Conservation (phyloP, 92 coral and sea anemone species). For the Virgularia gustaviana region DNA sequence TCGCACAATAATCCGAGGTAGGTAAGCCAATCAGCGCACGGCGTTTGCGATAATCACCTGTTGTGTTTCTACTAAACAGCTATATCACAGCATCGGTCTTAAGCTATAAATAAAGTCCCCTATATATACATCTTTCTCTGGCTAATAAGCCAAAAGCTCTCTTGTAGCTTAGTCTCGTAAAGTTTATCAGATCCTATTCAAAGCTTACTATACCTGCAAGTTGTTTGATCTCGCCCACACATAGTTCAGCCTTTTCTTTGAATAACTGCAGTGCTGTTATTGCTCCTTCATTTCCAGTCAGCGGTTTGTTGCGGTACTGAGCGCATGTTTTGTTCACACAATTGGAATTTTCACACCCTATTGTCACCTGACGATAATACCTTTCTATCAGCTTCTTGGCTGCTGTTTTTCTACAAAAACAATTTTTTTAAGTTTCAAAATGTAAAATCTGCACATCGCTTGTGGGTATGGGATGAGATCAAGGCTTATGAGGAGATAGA, state of each 20-base stretch:
- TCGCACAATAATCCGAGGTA: too few species aligned
- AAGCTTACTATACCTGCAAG: neutral
- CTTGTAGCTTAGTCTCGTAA: neutral
- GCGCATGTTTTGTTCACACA: slow-evolving; percentile 91
- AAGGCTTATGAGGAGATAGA: too few species aligned
- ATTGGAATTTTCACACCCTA: slow-evolving; percentile 71
- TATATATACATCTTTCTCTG: too few species aligned
- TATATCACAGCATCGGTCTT: too few species aligned
- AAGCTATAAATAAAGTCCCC: too few species aligned
- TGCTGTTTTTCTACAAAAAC: slow-evolving; percentile 66
- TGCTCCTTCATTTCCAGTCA: slow-evolving; percentile 76
- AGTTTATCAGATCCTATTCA: neutral
- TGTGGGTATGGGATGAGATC: too few species aligned
- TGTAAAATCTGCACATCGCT: too few species aligned
- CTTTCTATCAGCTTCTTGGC: slow-evolving; percentile 73
- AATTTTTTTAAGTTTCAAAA: neutral
- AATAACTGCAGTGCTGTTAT: slow-evolving; percentile 76
- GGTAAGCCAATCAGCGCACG: too few species aligned
- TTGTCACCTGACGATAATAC: slow-evolving; percentile 85
- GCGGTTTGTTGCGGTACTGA: slow-evolving; percentile 60
- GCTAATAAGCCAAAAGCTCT: too few species aligned
- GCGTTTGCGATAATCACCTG: too few species aligned
- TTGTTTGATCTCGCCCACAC: slow-evolving; percentile 47
- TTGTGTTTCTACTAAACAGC: too few species aligned
- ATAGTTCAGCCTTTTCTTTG: slow-evolving; percentile 77